Conservation (phyloP, 1,140 invertebrate genomes). For the Drosophila tropicalis region DNA sequence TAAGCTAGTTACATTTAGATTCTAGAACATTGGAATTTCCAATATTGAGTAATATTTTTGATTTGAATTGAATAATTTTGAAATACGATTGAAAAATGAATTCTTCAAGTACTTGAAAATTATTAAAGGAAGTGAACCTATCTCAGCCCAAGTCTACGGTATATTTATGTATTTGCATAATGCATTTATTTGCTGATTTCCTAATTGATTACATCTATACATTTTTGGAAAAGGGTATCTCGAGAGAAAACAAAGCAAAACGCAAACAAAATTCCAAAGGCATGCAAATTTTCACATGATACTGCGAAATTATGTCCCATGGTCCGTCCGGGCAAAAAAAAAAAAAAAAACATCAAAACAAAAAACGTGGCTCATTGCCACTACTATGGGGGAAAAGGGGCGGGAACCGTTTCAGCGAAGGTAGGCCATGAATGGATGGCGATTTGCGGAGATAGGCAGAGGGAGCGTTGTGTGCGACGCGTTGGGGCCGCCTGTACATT, state of each 20-base stretch:
- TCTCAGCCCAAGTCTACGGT: too few species aligned
- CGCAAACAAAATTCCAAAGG: slow-evolving; percentile 32
- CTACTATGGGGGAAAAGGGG: background rate
- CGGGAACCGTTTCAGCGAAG: background rate
- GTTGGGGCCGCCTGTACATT: slow-evolving; percentile 49
- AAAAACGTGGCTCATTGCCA: slow-evolving; percentile 20
- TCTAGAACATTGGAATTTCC: too few species aligned
- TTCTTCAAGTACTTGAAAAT: too few species aligned
- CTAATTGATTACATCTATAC: too few species aligned
- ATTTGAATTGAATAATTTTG: too few species aligned
- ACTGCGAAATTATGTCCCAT: slow-evolving; percentile 53
- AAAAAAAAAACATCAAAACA: background rate
- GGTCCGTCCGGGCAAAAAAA: slow-evolving; percentile 6
- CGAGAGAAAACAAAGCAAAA: background rate
- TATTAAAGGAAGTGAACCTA: too few species aligned
- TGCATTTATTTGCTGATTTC: too few species aligned
- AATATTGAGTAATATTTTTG: too few species aligned
- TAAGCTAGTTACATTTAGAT: too few species aligned
- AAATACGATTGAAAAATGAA: too few species aligned
- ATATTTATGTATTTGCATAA: too few species aligned
- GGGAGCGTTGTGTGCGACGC: background rate
- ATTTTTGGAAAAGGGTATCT: background rate
- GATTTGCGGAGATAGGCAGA: background rate
- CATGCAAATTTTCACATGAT: slow-evolving; percentile 67
- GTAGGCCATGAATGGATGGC: background rate